Evolutionary conservation across 2,113 vertebrate genomes (phyloP).

Genomic region (Motacilla tschutschensis): DNA sequence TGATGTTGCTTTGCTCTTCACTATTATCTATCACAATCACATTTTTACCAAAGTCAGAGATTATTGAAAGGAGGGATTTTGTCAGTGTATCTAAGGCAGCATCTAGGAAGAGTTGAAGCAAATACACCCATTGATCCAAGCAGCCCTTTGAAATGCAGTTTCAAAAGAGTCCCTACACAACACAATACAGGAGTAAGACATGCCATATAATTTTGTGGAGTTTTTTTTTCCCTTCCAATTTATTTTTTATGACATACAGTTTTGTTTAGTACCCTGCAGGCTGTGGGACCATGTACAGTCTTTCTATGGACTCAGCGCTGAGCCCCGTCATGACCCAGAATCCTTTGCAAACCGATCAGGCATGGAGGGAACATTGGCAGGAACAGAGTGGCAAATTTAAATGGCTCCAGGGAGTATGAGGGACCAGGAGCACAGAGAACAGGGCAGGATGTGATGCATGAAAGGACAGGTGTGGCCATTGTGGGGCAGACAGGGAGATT

Average conservation of each 20-base stretch:
- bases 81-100: too few relatives aligned
- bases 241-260: not conserved
- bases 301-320: rapidly evolving
- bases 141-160: not conserved
- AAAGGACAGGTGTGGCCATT: not conserved
- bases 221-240: not conserved
- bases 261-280: not conserved
- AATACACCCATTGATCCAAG: rapidly evolving
- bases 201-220: not conserved
- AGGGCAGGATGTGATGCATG: not conserved
- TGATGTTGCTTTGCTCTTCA: not conserved
- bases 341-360: not conserved
- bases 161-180: not conserved
- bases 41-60: not conserved
- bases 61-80: not conserved
- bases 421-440: rapidly evolving
- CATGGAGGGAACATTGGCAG: not conserved
- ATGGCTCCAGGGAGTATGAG: not conserved
- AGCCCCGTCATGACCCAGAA: not conserved
- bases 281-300: not conserved
- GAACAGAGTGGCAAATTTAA: not conserved
- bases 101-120: not conserved
- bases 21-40: not conserved
- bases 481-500: not conserved
- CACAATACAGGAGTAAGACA: not conserved